phyloP scores from a whole-genome alignment of 2,113 vertebrate species.

The Cacatua alba region DNA sequence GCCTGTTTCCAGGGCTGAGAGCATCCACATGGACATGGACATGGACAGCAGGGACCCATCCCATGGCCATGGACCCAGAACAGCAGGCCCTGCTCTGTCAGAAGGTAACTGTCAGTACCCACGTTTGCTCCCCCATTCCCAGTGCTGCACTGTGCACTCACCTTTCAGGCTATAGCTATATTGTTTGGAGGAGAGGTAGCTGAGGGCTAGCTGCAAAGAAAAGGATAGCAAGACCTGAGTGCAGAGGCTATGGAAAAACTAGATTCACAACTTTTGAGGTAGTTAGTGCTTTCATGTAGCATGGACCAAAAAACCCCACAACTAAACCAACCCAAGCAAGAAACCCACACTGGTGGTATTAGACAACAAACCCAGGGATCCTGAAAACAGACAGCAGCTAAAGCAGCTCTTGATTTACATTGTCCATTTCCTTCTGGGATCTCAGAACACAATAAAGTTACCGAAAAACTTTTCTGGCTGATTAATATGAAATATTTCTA shows the following conservation, averaged over 20 bases:
- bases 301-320: fast-evolving
- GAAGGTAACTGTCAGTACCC: neutral
- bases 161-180: neutral
- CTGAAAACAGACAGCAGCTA: neutral
- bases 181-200: neutral
- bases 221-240: neutral
- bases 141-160: fast-evolving
- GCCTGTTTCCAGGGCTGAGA: too few relatives aligned
- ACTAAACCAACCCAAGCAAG: neutral
- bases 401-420: neutral
- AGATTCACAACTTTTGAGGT: neutral
- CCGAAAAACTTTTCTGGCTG: neutral
- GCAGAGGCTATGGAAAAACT: neutral
- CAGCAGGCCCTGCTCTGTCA: neutral
- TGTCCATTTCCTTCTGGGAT: neutral
- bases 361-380: neutral
- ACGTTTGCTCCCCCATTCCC: neutral
- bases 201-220: neutral
- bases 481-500: neutral
- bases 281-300: neutral
- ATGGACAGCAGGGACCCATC: too few relatives aligned
- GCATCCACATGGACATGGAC: too few relatives aligned
- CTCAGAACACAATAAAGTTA: neutral
- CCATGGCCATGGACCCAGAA: too few relatives aligned
- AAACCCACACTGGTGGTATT: neutral